Conservation (phyloP, 2,797 vertebrate species). For the Acipenser transmontanus region DNA sequence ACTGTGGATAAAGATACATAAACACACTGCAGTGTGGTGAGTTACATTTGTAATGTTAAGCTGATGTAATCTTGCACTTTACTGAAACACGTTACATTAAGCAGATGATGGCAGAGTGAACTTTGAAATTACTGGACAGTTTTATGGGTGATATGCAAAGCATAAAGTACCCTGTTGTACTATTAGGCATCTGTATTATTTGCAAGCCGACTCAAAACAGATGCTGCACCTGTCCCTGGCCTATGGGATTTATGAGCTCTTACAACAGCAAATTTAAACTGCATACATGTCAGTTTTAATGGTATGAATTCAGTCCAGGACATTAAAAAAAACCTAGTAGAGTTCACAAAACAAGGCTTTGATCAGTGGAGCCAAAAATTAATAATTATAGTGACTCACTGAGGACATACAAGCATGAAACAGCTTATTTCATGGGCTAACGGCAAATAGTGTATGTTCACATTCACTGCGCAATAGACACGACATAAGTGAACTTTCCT, state of each 20-base stretch:
- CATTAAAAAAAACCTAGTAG: slow-evolving; percentile 9
- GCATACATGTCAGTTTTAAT: slow-evolving; percentile 4
- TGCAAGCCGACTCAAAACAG: neutral
- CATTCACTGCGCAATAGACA: slow-evolving; percentile 14
- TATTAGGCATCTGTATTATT: neutral
- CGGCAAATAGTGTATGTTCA: slow-evolving; percentile 15
- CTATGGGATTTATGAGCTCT: slow-evolving; percentile 10
- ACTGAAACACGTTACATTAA: too few species aligned
- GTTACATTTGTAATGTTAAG: too few species aligned
- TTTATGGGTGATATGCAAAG: too few species aligned
- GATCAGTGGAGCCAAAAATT: slow-evolving; percentile 23
- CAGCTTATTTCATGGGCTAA: slow-evolving; percentile 28
- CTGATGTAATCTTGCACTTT: too few species aligned
- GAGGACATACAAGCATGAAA: slow-evolving; percentile 24
- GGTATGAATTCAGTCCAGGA: slow-evolving; percentile 8
- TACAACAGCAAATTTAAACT: neutral
- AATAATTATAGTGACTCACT: slow-evolving; percentile 20
- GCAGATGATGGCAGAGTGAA: too few species aligned
- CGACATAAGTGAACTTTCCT: slow-evolving; percentile 7
- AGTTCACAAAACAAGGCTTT: slow-evolving; percentile 20
- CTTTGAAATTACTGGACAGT: too few species aligned
- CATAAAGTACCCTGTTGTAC: too few species aligned
- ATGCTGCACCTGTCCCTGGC: neutral
- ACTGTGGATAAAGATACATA: too few species aligned
- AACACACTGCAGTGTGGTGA: too few species aligned